Percentiles rank a stretch among this genome's conserved stretches.
Conservation (phyloP, 2,113 vertebrate genomes). For the Leucosticte australis region DNA sequence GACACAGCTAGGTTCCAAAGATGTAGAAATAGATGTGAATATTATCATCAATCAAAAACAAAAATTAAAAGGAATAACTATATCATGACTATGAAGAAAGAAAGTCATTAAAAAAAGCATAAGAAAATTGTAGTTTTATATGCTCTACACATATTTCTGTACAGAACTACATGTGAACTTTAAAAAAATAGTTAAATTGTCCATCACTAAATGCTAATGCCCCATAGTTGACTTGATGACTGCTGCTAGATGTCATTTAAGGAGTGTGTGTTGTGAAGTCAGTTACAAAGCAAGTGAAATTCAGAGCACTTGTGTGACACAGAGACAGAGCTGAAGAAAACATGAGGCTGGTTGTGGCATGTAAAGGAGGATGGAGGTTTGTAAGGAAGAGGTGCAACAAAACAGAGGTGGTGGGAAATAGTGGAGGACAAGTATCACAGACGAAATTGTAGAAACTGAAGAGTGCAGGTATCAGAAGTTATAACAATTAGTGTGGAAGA, state of each 20-base stretch:
- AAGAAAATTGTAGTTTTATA: neutral
- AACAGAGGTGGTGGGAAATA: neutral
- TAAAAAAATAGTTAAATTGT: neutral
- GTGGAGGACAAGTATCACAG: neutral
- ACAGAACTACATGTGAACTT: neutral
- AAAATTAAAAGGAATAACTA: neutral
- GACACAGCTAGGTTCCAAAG: neutral
- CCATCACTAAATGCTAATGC: neutral
- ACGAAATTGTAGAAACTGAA: neutral
- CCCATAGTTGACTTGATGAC: neutral
- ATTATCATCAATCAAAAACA: no score
- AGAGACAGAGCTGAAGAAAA: neutral
- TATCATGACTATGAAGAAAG: neutral
- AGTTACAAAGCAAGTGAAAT: neutral
- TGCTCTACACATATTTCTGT: neutral
- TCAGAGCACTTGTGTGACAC: neutral
- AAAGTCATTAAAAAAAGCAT: neutral
- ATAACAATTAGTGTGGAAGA: neutral
- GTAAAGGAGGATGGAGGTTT: neutral
- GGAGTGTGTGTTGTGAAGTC: neutral
- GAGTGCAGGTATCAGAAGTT: neutral
- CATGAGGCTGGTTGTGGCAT: rapidly evolving
- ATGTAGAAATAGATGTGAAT: neutral
- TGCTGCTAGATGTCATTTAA: neutral
- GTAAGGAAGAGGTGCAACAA: neutral